These are phyloP conservation scores for Tipula confusa DNA, from an alignment of 2,888 invertebrate species.

Conservation along the genomic window DNA sequence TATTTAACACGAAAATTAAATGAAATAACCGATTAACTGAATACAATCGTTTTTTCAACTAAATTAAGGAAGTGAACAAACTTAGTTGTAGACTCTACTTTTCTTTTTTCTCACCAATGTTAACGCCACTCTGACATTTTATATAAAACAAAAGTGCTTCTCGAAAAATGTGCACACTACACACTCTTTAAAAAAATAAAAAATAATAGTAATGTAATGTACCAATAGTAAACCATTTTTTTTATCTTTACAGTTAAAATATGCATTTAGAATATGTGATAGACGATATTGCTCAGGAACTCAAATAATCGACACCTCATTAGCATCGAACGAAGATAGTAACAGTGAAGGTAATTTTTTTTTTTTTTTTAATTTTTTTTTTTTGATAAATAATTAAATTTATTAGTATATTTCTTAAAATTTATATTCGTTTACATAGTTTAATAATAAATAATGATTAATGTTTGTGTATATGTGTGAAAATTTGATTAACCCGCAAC, in stretches of 20 bases:
- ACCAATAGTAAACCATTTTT: background rate
- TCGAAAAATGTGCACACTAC: too few species aligned
- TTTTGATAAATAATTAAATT: background rate
- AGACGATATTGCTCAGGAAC: constrained; percentile 12
- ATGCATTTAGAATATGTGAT: constrained; percentile 3
- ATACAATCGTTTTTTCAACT: too few species aligned
- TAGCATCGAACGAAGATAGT: background rate
- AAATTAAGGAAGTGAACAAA: too few species aligned
- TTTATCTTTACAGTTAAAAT: background rate
- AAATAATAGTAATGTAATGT: background rate
- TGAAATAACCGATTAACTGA: too few species aligned
- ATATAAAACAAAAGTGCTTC: too few species aligned
- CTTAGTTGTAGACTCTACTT: too few species aligned
- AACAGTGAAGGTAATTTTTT: background rate
- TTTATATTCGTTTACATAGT: background rate
- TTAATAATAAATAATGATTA: background rate
- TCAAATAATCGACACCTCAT: background rate
- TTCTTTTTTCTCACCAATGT: too few species aligned
- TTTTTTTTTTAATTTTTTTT: too few species aligned
- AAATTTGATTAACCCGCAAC: constrained; percentile 13
- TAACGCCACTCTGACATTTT: too few species aligned
- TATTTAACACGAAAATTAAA: too few species aligned
- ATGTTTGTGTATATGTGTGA: background rate
- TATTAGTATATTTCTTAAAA: background rate
- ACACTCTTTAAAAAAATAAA: too few species aligned